Evolutionary conservation across 2,888 invertebrate genomes (phyloP).

Genomic region (Synergus japonicus): DNA sequence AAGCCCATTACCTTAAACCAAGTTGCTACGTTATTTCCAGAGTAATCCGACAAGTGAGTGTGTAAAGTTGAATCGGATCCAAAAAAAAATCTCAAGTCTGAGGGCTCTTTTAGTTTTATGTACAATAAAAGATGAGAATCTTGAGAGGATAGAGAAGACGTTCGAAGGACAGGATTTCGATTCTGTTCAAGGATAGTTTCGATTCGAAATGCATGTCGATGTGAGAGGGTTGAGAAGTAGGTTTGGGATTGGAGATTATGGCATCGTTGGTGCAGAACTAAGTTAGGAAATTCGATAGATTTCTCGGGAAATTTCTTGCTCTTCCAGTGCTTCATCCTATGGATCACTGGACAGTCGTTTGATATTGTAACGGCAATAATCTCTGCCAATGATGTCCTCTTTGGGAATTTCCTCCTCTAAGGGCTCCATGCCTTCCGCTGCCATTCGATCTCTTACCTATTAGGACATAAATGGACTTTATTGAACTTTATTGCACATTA

Average conservation of each 20-base stretch:
- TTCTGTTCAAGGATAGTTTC: constrained; percentile 18
- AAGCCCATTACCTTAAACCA: not conserved
- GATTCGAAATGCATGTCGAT: constrained; percentile 15
- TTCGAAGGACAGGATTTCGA: constrained; percentile 18
- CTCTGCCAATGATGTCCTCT: constrained; percentile 80
- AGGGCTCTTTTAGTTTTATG: not conserved
- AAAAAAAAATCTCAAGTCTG: not conserved
- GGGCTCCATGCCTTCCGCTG: constrained; percentile 79
- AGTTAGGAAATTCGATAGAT: constrained; percentile 40
- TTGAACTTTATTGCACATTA: not conserved
- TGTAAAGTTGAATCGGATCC: not conserved
- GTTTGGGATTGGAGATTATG: constrained; percentile 34
- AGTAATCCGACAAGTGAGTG: not conserved
- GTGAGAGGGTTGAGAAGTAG: constrained; percentile 2
- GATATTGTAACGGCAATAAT: constrained; percentile 79
- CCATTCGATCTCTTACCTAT: constrained; percentile 81
- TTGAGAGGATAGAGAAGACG: not conserved
- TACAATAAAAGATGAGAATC: constrained; percentile 1
- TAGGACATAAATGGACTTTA: constrained; percentile 53
- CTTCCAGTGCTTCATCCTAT: constrained; percentile 47
- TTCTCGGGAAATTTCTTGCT: constrained; percentile 41
- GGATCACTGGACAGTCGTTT: constrained; percentile 61
- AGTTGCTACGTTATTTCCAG: not conserved
- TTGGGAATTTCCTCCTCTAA: constrained; percentile 81
- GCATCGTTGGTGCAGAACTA: not conserved